These are phyloP conservation scores for Syngnathus rostellatus DNA, from an alignment of 2,797 vertebrate species.

Conservation along the genomic window DNA sequence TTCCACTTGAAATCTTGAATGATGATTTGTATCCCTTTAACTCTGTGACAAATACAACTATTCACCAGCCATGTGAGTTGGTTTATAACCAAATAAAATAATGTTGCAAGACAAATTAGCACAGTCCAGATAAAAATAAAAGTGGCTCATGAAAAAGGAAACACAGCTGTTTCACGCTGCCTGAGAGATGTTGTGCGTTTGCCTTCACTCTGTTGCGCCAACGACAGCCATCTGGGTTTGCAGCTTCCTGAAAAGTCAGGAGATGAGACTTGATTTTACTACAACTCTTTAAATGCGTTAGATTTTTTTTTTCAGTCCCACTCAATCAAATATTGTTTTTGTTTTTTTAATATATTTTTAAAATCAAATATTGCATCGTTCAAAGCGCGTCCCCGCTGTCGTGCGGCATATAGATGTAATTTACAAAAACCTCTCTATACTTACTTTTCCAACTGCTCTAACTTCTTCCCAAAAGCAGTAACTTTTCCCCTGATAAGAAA, in stretches of 20 bases:
- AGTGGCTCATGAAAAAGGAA: background rate
- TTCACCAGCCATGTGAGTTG: background rate
- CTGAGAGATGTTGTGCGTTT: background rate
- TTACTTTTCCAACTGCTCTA: background rate
- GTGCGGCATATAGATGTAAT: background rate
- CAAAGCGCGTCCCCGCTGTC: background rate
- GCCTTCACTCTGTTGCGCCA: background rate
- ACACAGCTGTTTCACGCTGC: background rate
- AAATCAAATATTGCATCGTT: background rate
- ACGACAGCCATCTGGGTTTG: background rate
- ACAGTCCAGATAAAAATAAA: background rate
- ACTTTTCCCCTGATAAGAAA: background rate
- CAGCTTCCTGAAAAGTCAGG: slow-evolving; percentile 2
- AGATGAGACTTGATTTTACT: background rate
- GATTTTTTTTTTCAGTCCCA: background rate
- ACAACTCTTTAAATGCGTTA: background rate
- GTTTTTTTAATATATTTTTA: background rate
- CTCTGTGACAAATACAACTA: background rate
- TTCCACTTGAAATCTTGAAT: background rate
- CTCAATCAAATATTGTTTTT: background rate
- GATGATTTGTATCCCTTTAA: background rate
- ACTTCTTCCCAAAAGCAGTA: background rate
- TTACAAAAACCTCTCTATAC: background rate
- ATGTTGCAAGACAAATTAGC: background rate
- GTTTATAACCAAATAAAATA: background rate